A percentile compares a stretch with the other conserved stretches of the same genome.
Conservation (phyloP, 2,888 invertebrate species). For the Chrysolina haemoptera region DNA sequence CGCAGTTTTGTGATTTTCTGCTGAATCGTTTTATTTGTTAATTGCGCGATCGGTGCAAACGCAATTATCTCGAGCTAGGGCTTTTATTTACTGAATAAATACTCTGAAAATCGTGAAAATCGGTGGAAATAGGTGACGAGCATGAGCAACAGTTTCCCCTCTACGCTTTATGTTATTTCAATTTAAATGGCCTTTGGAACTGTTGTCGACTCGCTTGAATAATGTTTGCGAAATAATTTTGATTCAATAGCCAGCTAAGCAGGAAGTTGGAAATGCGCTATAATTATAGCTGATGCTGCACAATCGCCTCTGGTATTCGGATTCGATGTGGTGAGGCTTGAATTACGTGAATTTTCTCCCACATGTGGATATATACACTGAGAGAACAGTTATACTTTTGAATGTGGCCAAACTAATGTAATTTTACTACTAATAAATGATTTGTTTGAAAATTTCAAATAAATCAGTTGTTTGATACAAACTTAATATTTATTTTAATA, state of each 20-base stretch:
- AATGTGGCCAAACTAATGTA: no score
- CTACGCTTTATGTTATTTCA: constrained; percentile 41
- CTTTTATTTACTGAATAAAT: constrained; percentile 68
- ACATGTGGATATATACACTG: not conserved
- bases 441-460: no score
- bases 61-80: constrained; percentile 66
- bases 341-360: not conserved
- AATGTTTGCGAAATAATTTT: constrained; percentile 53
- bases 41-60: constrained; percentile 69
- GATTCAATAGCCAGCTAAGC: constrained; percentile 48
- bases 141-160: constrained; percentile 62
- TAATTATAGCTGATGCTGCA: constrained; percentile 38
- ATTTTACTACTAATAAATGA: no score
- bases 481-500: no score
- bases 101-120: constrained; percentile 56
- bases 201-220: constrained; percentile 50
- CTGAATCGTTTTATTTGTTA: constrained; percentile 67
- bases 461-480: no score
- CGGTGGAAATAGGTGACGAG: constrained; percentile 52
- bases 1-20: constrained; percentile 61
- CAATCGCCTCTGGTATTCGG: constrained; percentile 25
- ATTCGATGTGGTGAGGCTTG: not conserved
- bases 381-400: no score
- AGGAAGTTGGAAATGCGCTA: constrained; percentile 32
- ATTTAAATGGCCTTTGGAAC: constrained; percentile 49